phyloP scores from a whole-genome alignment of 2,888 invertebrate species.

The Steromphala cineraria region DNA sequence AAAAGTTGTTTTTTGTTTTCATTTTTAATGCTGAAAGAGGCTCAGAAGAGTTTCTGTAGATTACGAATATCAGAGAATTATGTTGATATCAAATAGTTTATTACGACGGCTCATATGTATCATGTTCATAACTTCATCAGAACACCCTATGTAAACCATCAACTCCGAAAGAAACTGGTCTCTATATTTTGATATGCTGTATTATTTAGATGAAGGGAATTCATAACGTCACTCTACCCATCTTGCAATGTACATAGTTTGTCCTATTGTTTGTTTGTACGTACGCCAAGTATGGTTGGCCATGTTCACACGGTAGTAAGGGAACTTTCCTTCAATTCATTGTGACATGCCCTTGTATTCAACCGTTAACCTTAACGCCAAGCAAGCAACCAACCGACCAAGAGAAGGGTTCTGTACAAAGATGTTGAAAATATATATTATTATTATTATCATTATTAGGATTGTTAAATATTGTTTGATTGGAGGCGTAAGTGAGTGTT shows the following conservation, averaged over 20 bases:
- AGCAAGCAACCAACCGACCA: not conserved
- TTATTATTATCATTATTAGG: conserved; percentile 17
- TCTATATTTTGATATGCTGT: conserved; percentile 28
- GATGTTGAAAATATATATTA: conserved; percentile 18
- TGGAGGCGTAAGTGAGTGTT: not conserved
- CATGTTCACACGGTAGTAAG: not conserved
- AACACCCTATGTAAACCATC: not conserved
- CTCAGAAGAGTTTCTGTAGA: too few relatives aligned
- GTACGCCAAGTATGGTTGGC: not conserved
- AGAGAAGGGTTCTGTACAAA: conserved; percentile 6
- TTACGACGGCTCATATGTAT: too few relatives aligned
- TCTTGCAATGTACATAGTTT: conserved; percentile 21
- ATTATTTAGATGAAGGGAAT: conserved; percentile 13
- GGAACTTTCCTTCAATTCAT: not conserved
- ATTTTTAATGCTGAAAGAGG: too few relatives aligned
- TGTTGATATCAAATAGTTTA: too few relatives aligned
- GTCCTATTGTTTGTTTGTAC: conserved; percentile 14
- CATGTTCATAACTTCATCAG: not conserved
- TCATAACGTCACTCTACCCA: not conserved
- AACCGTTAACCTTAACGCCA: not conserved
- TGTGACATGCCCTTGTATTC: not conserved
- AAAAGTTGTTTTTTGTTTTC: too few relatives aligned
- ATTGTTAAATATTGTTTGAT: conserved; percentile 17
- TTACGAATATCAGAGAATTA: too few relatives aligned
- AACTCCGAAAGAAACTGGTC: not conserved